phyloP scores from a whole-genome alignment of 2,797 vertebrate species.

The Sebastes trivittatus region DNA sequence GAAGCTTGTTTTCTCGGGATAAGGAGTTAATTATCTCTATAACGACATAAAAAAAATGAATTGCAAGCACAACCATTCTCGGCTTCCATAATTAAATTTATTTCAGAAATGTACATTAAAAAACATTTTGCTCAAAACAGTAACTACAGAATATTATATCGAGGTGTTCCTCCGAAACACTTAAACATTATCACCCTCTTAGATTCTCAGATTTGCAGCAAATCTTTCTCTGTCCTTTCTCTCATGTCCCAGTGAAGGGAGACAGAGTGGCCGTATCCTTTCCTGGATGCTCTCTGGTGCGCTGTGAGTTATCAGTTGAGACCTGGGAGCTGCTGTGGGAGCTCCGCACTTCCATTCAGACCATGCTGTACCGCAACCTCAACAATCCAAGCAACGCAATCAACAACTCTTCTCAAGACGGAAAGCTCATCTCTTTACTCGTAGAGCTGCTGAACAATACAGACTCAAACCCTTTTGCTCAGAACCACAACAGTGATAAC shows the following conservation, averaged over 20 bases:
- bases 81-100: background rate
- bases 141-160: background rate
- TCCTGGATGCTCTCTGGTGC: slow-evolving; percentile 85
- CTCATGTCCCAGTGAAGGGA: slow-evolving; percentile 71
- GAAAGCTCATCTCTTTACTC: slow-evolving; percentile 87
- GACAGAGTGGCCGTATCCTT: slow-evolving; percentile 87
- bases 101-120: background rate
- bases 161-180: background rate
- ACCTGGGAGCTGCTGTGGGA: slow-evolving; percentile 90
- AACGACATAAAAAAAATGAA: too few species aligned
- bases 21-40: too few species aligned
- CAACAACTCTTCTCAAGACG: slow-evolving; percentile 80
- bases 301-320: slow-evolving; percentile 84
- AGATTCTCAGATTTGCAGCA: background rate
- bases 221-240: background rate
- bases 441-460: slow-evolving; percentile 88
- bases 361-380: slow-evolving; percentile 91
- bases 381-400: slow-evolving; percentile 62
- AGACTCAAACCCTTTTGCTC: slow-evolving; percentile 34
- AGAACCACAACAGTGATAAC: background rate
- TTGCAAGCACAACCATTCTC: too few species aligned
- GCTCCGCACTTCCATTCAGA: slow-evolving; percentile 88
- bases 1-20: too few species aligned
- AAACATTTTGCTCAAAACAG: background rate
- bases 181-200: background rate